Conservation (phyloP, 2,113 vertebrate species). For the Lepisosteus oculatus region DNA sequence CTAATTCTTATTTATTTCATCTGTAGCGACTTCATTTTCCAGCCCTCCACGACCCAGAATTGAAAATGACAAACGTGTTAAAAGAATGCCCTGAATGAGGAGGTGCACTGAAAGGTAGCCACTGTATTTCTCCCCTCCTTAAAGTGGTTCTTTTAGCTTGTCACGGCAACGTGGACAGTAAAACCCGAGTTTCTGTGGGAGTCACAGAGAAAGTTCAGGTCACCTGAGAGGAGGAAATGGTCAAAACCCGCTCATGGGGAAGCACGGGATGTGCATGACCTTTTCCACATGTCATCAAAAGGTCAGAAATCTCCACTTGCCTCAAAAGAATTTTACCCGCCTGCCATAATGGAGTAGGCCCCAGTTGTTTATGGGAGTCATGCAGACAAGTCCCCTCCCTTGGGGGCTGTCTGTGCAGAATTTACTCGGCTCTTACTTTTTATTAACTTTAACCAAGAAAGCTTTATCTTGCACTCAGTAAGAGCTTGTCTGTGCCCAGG, state of each 20-base stretch:
- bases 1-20: no score
- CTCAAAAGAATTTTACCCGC: constrained; percentile 71
- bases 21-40: no score
- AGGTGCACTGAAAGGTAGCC: no score
- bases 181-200: constrained; percentile 9
- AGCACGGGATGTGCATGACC: constrained; percentile 59
- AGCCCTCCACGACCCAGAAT: no score
- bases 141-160: no score
- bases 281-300: constrained; percentile 73
- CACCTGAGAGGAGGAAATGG: constrained; percentile 35
- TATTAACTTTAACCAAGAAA: not conserved
- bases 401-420: constrained; percentile 44
- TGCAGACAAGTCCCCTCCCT: constrained; percentile 46
- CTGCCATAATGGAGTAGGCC: constrained; percentile 65
- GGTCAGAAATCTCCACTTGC: constrained; percentile 75
- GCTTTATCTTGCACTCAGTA: no score
- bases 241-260: constrained; percentile 45
- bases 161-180: not conserved
- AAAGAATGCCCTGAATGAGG: no score
- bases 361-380: constrained; percentile 42
- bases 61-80: no score
- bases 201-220: constrained; percentile 21
- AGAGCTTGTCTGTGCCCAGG: no score
- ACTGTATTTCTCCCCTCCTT: no score
- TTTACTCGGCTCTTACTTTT: constrained; percentile 29